A percentile compares a stretch with the other conserved stretches of the same genome.
phyloP scores from a whole-genome alignment of 2,113 vertebrate genomes.

The Anser cygnoides region DNA sequence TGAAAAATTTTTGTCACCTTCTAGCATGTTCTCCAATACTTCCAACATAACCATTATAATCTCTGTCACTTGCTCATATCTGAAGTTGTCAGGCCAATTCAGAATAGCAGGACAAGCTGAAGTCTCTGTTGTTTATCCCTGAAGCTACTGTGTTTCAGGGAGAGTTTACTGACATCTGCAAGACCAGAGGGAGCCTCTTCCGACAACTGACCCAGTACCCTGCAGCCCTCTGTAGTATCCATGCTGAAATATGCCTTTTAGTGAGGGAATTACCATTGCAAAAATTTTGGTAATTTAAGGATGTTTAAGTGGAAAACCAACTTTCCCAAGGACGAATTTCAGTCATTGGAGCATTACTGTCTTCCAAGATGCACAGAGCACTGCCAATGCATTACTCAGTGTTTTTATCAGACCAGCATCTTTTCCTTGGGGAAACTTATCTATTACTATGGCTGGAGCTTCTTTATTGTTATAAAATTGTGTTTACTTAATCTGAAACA shows the following conservation, averaged over 20 bases:
- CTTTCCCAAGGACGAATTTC: neutral
- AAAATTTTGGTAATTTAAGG: neutral
- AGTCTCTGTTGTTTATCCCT: conserved; percentile 48
- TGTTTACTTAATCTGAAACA: conserved; percentile 14
- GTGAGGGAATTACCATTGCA: conserved; percentile 1
- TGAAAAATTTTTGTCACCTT: neutral
- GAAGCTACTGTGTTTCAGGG: conserved; percentile 22
- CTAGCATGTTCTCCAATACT: neutral
- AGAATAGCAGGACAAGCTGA: neutral
- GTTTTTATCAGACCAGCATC: neutral
- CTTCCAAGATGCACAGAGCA: neutral
- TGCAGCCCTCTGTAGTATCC: neutral
- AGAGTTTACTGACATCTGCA: conserved; percentile 21
- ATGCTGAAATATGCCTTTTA: neutral
- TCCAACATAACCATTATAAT: neutral
- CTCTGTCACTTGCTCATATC: neutral
- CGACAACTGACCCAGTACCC: neutral
- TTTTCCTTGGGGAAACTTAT: neutral
- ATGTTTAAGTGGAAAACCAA: neutral
- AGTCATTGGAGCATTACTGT: neutral
- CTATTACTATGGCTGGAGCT: neutral
- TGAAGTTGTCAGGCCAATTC: neutral
- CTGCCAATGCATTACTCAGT: neutral
- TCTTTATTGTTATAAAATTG: conserved; percentile 10
- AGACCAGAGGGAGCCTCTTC: conserved; percentile 19